A percentile compares a stretch with the other conserved stretches of the same genome.
phyloP scores from a whole-genome alignment of 2,113 vertebrate genomes.

The Sakesphorus luctuosus region DNA sequence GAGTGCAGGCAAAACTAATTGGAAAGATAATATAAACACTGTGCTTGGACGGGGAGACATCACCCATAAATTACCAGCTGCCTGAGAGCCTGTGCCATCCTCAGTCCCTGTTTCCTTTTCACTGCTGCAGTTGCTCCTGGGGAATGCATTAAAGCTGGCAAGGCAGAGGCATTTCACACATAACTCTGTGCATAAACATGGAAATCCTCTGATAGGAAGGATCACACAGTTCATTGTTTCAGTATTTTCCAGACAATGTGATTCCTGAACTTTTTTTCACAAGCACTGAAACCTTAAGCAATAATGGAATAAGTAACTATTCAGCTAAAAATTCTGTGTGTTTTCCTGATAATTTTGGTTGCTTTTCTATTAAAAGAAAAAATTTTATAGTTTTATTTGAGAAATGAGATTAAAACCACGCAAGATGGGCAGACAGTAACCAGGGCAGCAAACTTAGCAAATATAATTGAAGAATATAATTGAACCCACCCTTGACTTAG shows the following conservation, averaged over 20 bases:
- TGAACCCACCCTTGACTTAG: not conserved
- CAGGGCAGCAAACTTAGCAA: not conserved
- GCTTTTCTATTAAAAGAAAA: not conserved
- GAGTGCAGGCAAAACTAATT: slow-evolving; percentile 20
- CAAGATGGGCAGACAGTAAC: not conserved
- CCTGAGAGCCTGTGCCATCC: not conserved
- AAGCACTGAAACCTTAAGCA: not conserved
- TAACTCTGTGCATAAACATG: not conserved
- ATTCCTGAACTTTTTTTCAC: not conserved
- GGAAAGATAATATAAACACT: slow-evolving; percentile 35
- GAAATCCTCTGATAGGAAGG: not conserved
- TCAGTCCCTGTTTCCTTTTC: not conserved
- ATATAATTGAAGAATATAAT: not conserved
- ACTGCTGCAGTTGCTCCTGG: not conserved
- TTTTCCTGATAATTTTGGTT: not conserved
- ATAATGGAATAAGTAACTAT: not conserved
- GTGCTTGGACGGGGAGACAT: not conserved
- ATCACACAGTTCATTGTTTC: not conserved
- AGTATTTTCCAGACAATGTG: not conserved
- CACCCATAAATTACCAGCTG: slow-evolving; percentile 23
- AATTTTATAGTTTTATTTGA: not conserved
- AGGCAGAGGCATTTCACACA: not conserved
- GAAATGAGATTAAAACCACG: not conserved
- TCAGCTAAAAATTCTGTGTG: not conserved
- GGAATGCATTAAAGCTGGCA: not conserved